Base-by-base conservation (phyloP, 2,888 invertebrate genomes). In the Baronia brevicornis region DNA sequence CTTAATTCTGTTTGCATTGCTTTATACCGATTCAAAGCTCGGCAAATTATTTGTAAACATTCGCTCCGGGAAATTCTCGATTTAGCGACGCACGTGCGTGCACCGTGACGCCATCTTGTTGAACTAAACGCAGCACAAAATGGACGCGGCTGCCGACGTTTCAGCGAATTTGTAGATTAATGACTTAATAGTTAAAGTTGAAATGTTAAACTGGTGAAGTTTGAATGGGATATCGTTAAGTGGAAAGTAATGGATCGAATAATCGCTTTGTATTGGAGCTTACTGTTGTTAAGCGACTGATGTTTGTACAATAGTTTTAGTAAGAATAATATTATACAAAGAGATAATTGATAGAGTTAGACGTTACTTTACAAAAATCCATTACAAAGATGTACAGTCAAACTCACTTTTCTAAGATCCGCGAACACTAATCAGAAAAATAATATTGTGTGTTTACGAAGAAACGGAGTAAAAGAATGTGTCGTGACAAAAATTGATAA, bases 101-200 rank as follows among this genome's bases (percentile, higher is more conserved):
- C 18, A 25, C 10, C 43, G 42, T 39, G 44, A 38, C 48, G 57
- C 64, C 64, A 69, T 64, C 48, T 66, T 62, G 60, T 41, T 38
- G 41, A 22, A 29, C 36, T 15, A 32, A 35, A 44, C 56, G 53
- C 48, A 49, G 50, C 51, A 44, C 47, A 60, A 51, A 43, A 46
- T 54, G 46, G 54, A 66, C 25, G 66, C 62, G 60, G 63, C 48
- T 54, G 52, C 31, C 44, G 46, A 47, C 39, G 46, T 50, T 67
- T 63, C 58, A 43, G 44, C 50, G 68, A 69, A 70, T 53, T 63
- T 63, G 56, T 58, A 61, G 63, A 72, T 73, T 69, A 75, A 74
- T 70, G 70, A 62, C 67, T 64, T 67, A 72, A 71, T 72, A 71
- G 73, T 71, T 67, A 57, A 69, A 73, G 67, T 75, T 72, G 60